Percentiles rank a stretch among this genome's conserved stretches.
These are phyloP conservation scores for Sorex maritimensis DNA, from an alignment of 2,797 vertebrate genomes.

Conservation along the genomic window DNA sequence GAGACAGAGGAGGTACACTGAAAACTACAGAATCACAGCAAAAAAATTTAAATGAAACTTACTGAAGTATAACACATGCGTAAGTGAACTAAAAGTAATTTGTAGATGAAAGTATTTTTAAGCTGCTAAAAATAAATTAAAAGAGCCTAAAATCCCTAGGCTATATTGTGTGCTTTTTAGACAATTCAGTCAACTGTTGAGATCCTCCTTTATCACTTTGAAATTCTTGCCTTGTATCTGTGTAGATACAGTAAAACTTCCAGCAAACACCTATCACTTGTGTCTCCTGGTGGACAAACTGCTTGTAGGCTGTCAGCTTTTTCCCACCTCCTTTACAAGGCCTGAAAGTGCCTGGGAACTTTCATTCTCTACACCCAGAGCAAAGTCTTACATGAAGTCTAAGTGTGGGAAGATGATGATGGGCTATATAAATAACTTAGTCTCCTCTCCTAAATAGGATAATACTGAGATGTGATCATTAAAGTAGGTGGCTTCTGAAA, in stretches of 20 bases:
- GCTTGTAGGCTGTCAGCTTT: background rate
- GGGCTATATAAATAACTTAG: background rate
- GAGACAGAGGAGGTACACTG: too few relatives aligned
- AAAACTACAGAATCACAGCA: too few relatives aligned
- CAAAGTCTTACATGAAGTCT: background rate
- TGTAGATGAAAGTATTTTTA: too few relatives aligned
- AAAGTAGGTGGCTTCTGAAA: background rate
- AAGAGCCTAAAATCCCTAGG: background rate
- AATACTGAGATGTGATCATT: background rate
- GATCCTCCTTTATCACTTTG: background rate
- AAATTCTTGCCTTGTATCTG: background rate
- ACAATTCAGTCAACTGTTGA: background rate
- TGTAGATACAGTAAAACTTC: background rate
- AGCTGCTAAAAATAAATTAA: too few relatives aligned
- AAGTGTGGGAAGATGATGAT: conserved; percentile 6
- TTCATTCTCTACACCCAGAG: background rate
- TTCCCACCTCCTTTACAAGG: background rate
- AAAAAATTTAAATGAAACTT: too few relatives aligned
- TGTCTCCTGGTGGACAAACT: background rate
- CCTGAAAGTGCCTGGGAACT: background rate
- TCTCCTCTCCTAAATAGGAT: background rate
- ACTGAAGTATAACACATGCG: too few relatives aligned
- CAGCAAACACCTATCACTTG: background rate
- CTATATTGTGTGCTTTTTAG: background rate
- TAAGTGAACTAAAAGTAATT: too few relatives aligned